A percentile compares a stretch with the other conserved stretches of the same genome.
Conservation (phyloP, 2,888 invertebrate genomes). For the Trachelus iudaicus region DNA sequence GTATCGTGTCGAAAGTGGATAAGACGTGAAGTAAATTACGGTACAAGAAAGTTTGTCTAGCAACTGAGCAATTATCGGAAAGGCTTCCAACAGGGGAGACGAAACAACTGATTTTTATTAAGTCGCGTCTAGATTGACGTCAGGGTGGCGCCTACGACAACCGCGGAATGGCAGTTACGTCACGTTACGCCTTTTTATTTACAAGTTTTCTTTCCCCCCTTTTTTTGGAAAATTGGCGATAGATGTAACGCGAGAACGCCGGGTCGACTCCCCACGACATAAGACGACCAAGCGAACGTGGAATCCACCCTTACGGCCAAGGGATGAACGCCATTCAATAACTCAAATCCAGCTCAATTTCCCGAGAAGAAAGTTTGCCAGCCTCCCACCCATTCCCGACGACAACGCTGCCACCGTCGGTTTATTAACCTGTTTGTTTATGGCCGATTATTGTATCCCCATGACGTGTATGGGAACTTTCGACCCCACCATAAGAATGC, state of each 20-base stretch:
- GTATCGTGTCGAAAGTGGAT: not conserved
- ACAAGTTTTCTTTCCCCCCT: constrained; percentile 42
- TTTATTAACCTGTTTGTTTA: constrained; percentile 46
- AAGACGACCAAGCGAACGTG: not conserved
- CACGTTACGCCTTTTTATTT: constrained; percentile 54
- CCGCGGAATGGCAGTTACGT: constrained; percentile 38
- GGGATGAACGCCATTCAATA: constrained; percentile 50
- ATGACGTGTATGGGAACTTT: constrained; percentile 12
- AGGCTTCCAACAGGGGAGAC: not conserved
- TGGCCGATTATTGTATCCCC: constrained; percentile 40
- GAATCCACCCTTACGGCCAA: constrained; percentile 22
- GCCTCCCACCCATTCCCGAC: constrained; percentile 17
- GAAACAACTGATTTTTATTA: constrained; percentile 48
- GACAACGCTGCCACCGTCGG: constrained; percentile 30
- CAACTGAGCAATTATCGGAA: not conserved
- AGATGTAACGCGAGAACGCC: constrained; percentile 34
- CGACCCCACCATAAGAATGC: constrained; percentile 8
- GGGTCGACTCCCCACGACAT: not conserved
- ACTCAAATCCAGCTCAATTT: constrained; percentile 65
- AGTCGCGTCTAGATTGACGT: constrained; percentile 31
- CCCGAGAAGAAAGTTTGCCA: constrained; percentile 54
- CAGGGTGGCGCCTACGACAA: constrained; percentile 26
- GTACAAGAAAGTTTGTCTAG: not conserved
- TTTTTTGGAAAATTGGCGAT: constrained; percentile 43
- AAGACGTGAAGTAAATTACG: not conserved